Evolutionary conservation across 2,797 vertebrate genomes (phyloP).

Genomic region (Lophura swinhoii): DNA sequence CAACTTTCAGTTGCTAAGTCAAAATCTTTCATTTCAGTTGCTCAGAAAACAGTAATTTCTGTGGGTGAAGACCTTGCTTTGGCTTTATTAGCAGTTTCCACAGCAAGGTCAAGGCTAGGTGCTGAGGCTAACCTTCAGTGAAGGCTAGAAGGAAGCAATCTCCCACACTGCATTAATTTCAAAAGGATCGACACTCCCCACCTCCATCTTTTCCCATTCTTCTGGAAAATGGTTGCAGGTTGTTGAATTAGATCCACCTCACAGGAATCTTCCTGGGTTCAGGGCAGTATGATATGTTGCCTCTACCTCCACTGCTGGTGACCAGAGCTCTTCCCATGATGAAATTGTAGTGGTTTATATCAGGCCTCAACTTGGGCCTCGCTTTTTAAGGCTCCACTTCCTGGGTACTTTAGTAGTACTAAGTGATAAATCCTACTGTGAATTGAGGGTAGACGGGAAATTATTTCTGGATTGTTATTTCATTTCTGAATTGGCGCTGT

Average conservation of each 20-base stretch:
- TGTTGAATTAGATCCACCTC: background rate
- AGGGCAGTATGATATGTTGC: background rate
- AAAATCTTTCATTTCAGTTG: background rate
- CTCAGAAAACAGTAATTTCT: background rate
- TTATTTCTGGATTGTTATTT: constrained; percentile 1
- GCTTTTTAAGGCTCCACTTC: background rate
- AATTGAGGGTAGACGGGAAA: background rate
- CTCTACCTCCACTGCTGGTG: background rate
- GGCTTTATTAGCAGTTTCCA: background rate
- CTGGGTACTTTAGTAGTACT: background rate
- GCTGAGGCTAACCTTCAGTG: background rate
- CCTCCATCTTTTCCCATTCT: background rate
- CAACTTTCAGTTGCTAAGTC: background rate
- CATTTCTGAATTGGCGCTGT: background rate
- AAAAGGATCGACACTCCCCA: background rate
- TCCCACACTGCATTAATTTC: background rate
- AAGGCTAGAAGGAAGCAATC: background rate
- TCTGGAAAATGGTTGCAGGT: background rate
- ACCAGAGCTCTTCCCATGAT: background rate
- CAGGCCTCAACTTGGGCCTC: background rate
- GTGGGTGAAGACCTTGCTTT: background rate
- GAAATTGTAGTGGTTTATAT: background rate
- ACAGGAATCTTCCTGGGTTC: background rate
- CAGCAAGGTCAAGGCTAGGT: background rate
- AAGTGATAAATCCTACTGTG: background rate